These are phyloP conservation scores for Grus americana DNA, from an alignment of 2,113 vertebrate species.

Conservation along the genomic window DNA sequence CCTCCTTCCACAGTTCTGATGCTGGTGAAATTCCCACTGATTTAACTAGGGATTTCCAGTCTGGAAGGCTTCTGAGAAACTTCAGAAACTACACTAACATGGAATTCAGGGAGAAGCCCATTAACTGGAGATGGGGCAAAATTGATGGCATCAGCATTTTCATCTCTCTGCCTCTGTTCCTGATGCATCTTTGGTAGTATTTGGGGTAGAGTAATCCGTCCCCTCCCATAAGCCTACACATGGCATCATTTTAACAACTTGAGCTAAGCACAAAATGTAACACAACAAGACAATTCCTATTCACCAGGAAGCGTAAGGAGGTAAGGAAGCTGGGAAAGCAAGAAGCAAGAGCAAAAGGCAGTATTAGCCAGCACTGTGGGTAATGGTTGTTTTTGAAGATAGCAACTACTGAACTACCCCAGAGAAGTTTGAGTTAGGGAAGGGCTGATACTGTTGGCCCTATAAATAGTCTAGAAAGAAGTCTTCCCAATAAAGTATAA, in stretches of 20 bases:
- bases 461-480: not conserved
- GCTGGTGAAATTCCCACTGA: not conserved
- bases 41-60: not conserved
- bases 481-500: not conserved
- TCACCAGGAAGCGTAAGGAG: rapidly evolving
- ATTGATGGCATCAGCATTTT: not conserved
- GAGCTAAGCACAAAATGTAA: not conserved
- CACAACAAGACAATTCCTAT: not conserved
- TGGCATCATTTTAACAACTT: not conserved
- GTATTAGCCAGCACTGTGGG: not conserved
- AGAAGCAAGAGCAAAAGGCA: not conserved
- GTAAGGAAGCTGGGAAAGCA: not conserved
- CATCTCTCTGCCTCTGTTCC: not conserved
- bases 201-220: not conserved
- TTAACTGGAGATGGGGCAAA: not conserved
- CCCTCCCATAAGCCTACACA: not conserved
- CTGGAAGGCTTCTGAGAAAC: not conserved
- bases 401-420: not conserved
- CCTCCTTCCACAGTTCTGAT: not conserved
- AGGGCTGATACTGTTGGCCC: not conserved
- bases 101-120: not conserved
- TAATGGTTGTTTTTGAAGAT: not conserved
- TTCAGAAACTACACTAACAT: not conserved
- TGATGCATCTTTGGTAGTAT: not conserved
- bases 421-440: not conserved